Evolutionary conservation across 2,113 vertebrate species (phyloP).

Genomic region (Columba janthina): DNA sequence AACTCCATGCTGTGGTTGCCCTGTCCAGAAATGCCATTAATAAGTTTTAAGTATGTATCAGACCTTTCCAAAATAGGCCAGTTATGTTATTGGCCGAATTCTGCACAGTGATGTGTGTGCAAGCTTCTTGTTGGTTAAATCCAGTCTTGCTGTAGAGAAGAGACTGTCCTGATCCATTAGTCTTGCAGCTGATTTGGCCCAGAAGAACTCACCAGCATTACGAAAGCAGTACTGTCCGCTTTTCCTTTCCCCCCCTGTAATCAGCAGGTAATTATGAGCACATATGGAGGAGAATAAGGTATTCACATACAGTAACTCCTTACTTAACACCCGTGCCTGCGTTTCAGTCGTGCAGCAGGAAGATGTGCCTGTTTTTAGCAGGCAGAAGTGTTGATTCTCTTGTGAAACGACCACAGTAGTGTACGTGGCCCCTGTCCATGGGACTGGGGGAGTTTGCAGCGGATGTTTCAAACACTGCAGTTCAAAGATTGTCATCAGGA

Average conservation of each 20-base stretch:
- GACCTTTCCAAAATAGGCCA: background rate
- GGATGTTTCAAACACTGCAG: background rate
- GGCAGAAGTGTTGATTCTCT: too few species aligned
- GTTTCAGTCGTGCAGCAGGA: background rate
- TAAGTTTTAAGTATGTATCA: background rate
- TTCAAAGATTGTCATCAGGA: background rate
- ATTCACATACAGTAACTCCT: fast-evolving
- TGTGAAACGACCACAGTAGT: fast-evolving
- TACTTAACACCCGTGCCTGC: background rate
- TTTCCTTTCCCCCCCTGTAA: background rate
- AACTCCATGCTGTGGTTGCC: background rate
- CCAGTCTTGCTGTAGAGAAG: background rate
- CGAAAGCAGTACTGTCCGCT: background rate
- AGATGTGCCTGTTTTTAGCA: background rate
- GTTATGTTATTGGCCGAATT: background rate
- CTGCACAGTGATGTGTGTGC: fast-evolving
- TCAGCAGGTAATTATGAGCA: background rate
- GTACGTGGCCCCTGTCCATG: fast-evolving
- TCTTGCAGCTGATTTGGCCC: background rate
- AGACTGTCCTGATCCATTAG: background rate
- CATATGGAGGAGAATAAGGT: fast-evolving
- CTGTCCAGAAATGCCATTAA: background rate
- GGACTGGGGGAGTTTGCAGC: too few species aligned
- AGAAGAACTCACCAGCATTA: background rate
- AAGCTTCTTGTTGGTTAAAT: background rate